Evolutionary conservation across 2,888 invertebrate species (phyloP), one percentile per base, ranked within the genome.

Genomic region (Lomographa bimaculata): DNA sequence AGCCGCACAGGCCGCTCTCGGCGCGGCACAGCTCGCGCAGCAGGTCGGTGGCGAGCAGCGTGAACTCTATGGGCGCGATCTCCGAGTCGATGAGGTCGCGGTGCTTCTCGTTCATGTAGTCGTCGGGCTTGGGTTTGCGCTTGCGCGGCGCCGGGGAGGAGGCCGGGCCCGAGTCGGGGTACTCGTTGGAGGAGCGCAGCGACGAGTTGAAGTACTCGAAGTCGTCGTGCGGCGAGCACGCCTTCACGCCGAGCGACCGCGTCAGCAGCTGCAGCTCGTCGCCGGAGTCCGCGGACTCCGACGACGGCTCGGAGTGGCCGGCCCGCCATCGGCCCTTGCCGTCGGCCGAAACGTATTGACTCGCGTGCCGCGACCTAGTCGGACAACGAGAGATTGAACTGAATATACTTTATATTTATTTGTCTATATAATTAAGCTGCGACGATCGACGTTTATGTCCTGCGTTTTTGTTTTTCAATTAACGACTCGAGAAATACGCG

Each of bases 171-270:
- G 77, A 83, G 28, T 81, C 79, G 0, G 79, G 61, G 34, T 76
- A 71, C 1, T 76, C 76, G 29, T 72, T 78, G 35, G 82, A 71
- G 4, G 84, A 79, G 1, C 80, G 70, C 0, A 68, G 43, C 1
- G 79, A 80, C 0, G 90, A 89, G 28, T 91, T 90, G 64, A 92
- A 92, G 60, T 92, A 92, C 41, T 91, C 90, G 61, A 92, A 92
- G 61, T 92, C 91, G 72, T 92, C 92, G 27, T 84, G 84, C 16
- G 91, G 90, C n/a, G 91, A 56, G 42, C 86, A 79, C 38, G 91
- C 89, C 60, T 91, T 91, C 27, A 92, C 71, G 3, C 90, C 80
- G 36, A 91, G 75, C 0, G 91, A 90, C 8, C 90, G 85, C 65
- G 84, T 89, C 3, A 89, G 60, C 1, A 77, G 60, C 25, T 90